phyloP scores from a whole-genome alignment of 2,888 invertebrate species.

The Rotaria socialis region DNA sequence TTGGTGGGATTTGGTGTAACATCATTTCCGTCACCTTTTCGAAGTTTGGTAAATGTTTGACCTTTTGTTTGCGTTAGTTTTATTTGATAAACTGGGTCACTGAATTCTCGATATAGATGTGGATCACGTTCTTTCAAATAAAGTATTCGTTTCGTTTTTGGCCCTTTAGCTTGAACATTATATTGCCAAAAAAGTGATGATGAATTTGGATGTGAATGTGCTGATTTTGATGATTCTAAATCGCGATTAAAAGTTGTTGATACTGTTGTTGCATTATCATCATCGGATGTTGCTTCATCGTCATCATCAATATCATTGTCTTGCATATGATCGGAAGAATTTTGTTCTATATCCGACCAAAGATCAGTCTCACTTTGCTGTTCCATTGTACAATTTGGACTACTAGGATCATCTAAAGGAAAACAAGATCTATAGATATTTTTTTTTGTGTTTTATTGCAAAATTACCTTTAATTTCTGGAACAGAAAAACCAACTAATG shows the following conservation, averaged over 20 bases:
- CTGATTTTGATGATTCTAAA: background rate
- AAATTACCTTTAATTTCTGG: background rate
- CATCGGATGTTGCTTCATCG: background rate
- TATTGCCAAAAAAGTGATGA: constrained; percentile 80
- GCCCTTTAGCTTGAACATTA: constrained; percentile 94
- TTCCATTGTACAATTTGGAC: background rate
- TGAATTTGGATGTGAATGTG: background rate
- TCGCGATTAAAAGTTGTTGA: background rate
- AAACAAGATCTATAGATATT: no score
- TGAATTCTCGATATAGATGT: constrained; percentile 78
- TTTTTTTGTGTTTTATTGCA: background rate
- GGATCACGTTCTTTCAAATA: constrained; percentile 75
- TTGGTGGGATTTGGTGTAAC: constrained; percentile 89
- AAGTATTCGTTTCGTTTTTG: constrained; percentile 76
- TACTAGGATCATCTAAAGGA: background rate
- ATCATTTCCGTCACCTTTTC: constrained; percentile 95
- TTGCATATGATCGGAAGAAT: background rate
- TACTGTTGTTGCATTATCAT: background rate
- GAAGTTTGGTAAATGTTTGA: constrained; percentile 66
- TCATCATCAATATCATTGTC: background rate
- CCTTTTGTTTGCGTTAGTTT: constrained; percentile 60
- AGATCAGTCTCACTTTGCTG: constrained; percentile 10
- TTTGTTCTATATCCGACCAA: constrained; percentile 23
- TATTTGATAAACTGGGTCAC: constrained; percentile 92
- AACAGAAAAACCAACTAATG: constrained; percentile 4